phyloP scores from a whole-genome alignment of 2,888 invertebrate species.

The Opisthograptis luteolata region DNA sequence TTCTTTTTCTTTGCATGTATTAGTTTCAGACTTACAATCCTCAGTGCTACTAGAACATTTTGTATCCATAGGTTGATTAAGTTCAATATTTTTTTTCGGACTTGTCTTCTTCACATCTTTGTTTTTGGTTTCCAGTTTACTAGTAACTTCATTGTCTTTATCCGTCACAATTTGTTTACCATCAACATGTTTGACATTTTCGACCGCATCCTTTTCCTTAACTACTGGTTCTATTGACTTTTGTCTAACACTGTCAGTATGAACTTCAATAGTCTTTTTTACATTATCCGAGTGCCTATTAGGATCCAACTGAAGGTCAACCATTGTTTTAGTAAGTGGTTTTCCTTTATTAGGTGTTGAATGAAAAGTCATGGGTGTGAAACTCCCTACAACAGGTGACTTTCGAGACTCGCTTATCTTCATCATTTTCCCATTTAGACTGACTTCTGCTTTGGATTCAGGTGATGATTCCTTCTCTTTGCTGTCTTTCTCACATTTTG shows the following conservation, averaged over 20 bases:
- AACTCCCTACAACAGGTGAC: constrained; percentile 71
- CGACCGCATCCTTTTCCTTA: constrained; percentile 35
- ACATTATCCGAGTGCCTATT: constrained; percentile 74
- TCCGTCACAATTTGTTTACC: not conserved
- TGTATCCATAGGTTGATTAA: not conserved
- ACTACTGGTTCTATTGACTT: constrained; percentile 47
- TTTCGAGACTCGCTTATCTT: constrained; percentile 73
- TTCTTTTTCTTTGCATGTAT: not conserved
- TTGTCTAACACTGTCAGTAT: constrained; percentile 66
- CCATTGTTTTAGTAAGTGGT: constrained; percentile 78
- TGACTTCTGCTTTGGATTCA: constrained; percentile 63
- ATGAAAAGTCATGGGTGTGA: constrained; percentile 74
- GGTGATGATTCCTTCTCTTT: constrained; percentile 50
- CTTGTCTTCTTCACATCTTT: constrained; percentile 1
- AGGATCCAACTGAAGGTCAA: constrained; percentile 73
- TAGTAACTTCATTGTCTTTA: not conserved
- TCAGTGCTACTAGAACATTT: constrained; percentile 1
- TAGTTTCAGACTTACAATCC: not conserved
- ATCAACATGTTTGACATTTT: constrained; percentile 12
- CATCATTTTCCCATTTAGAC: constrained; percentile 68
- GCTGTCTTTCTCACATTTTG: constrained; percentile 43
- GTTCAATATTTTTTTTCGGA: constrained; percentile 5
- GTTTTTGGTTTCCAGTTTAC: not conserved
- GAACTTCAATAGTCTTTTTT: constrained; percentile 78
- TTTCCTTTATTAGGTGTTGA: constrained; percentile 78